phyloP scores from a whole-genome alignment of 2,797 vertebrate genomes.

The Cichlasoma orientale region DNA sequence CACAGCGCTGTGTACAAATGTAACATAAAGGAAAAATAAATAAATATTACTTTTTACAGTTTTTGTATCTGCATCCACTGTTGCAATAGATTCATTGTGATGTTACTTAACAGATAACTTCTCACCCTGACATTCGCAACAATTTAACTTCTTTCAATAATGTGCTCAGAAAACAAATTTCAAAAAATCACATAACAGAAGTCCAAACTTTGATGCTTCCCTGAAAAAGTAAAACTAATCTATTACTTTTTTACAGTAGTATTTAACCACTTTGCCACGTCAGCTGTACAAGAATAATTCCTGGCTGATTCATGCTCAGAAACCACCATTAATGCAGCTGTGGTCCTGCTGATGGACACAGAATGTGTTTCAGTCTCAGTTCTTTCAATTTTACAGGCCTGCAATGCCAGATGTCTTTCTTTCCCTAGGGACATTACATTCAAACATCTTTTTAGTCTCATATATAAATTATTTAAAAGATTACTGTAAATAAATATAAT shows the following conservation, averaged over 20 bases:
- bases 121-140: background rate
- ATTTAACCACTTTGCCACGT: background rate
- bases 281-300: background rate
- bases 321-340: background rate
- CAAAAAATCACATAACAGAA: background rate
- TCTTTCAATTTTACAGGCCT: background rate
- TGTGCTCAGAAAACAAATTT: background rate
- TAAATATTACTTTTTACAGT: no score
- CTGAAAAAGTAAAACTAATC: background rate
- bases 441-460: background rate
- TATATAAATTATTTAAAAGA: background rate
- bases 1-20: no score
- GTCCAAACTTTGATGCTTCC: background rate
- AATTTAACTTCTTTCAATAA: background rate
- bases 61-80: background rate
- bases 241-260: background rate
- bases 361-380: background rate
- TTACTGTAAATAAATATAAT: background rate
- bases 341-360: background rate
- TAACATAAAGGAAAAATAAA: no score
- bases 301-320: background rate
- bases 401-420: background rate
- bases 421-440: background rate
- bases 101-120: background rate
- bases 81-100: background rate